Percentiles rank a stretch among this genome's conserved stretches.
Conservation (phyloP, 2,113 vertebrate species). For the Pterophyllum scalare region DNA sequence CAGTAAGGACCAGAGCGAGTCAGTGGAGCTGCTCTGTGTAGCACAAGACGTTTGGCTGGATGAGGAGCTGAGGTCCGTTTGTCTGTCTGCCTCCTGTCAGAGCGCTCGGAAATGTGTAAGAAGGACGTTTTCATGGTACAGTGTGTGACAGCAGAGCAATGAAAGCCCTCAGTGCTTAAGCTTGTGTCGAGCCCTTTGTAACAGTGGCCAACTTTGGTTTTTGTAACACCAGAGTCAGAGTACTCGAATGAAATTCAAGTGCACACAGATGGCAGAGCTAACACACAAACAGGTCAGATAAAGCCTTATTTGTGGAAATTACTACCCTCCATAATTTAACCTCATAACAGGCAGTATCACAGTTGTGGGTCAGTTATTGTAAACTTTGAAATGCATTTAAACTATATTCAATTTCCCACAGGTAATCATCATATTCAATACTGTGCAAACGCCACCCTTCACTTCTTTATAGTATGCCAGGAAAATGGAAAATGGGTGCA, state of each 20-base stretch:
- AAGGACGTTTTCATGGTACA: constrained; percentile 17
- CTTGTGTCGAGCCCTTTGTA: background rate
- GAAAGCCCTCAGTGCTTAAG: constrained; percentile 18
- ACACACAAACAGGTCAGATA: background rate
- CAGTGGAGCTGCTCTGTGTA: constrained; percentile 24
- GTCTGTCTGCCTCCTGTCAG: constrained; percentile 22
- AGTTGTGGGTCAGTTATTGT: background rate
- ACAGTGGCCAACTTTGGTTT: background rate
- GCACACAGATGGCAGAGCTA: background rate
- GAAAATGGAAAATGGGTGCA: no score
- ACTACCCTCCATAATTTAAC: background rate
- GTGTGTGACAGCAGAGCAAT: constrained; percentile 15
- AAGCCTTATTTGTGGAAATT: background rate
- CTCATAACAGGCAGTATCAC: background rate
- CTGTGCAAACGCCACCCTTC: background rate
- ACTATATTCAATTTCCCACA: rapidly evolving
- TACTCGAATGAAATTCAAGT: background rate
- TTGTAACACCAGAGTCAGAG: background rate
- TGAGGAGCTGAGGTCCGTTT: constrained; percentile 27
- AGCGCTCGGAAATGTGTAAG: background rate
- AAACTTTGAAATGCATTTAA: background rate
- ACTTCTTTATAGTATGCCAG: background rate
- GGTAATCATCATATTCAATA: background rate
- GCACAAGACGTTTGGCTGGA: constrained; percentile 27
- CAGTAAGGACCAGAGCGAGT: background rate